Evolutionary conservation across 2,888 invertebrate genomes (phyloP).

Genomic region (Herminia tarsipennalis): DNA sequence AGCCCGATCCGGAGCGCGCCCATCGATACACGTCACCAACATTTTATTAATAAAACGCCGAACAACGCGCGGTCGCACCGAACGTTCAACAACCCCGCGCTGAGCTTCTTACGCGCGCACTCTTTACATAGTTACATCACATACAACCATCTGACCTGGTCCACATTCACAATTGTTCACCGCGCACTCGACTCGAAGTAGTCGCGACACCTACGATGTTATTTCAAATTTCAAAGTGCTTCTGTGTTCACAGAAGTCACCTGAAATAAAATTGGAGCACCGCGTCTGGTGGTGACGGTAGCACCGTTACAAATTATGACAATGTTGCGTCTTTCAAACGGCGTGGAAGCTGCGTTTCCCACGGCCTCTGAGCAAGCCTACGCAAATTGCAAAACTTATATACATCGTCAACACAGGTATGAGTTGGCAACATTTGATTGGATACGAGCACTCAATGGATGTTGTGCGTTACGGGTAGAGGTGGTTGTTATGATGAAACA

Average conservation of each 20-base stretch:
- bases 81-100: constrained; percentile 80
- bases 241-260: constrained; percentile 5
- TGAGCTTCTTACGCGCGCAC: constrained; percentile 60
- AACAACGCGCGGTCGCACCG: constrained; percentile 65
- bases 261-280: constrained; percentile 43
- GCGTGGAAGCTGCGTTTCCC: constrained; percentile 66
- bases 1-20: constrained; percentile 71
- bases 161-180: constrained; percentile 49
- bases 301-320: constrained; percentile 67
- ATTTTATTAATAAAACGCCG: constrained; percentile 82
- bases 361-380: constrained; percentile 67
- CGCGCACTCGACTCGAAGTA: constrained; percentile 25
- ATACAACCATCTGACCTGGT: constrained; percentile 50
- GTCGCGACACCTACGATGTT: constrained; percentile 10
- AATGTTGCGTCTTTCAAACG: constrained; percentile 43
- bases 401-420: constrained; percentile 56
- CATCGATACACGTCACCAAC: constrained; percentile 79
- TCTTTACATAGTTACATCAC: constrained; percentile 65
- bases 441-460: constrained; percentile 30
- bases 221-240: constrained; percentile 9
- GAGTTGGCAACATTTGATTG: constrained; percentile 37
- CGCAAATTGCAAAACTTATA: constrained; percentile 57
- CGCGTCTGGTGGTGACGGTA: constrained; percentile 38
- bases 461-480: constrained; percentile 25
- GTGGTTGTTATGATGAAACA: constrained; percentile 31